Base-by-base conservation (phyloP, 2,113 vertebrate species). In the Sorex araneus region DNA sequence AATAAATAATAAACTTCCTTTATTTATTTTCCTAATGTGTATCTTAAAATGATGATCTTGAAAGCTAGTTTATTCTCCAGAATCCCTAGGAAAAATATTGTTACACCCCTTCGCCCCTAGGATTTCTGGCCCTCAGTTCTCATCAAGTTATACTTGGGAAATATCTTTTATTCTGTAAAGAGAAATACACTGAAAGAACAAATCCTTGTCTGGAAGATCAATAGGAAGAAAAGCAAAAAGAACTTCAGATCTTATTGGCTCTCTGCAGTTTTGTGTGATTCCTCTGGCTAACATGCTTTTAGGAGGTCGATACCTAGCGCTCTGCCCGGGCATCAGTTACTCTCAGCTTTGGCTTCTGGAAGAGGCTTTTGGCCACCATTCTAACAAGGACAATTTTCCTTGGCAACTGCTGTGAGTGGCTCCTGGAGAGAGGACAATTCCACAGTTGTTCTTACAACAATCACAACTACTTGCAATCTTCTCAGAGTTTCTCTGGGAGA, bases 1-100 rank as follows among this genome's bases (percentile, higher is more conserved):
- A 63, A 54, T 45, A 16, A 90, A 45, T n/a, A 36, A 89, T 67
- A 86, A 69, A n/a, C 8, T 45, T 84, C 66, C 15, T 77, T 92
- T 50, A 8, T 76, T 79, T 75, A 57, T 74, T 36, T 81, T 85
- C n/a, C 60, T 70, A 47, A 90, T 8, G 4, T 21, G 2, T n/a
- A 36, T 15, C n/a, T 81, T 76, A n/a, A 9, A 40, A 6, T 15
- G 70, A 15, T 13, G 50, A 91, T 12, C 64, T 4, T 6, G 50
- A 64, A 47, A 87, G 40, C 47, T 60, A 15, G 11, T 80, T 54
- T 85, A 36, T 40, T 87, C 16, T 15, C 2, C 70, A 83, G 27
- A 60, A 60, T 19, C 11, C 19, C 2, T 8, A 9, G 18, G 57
- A 77, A 90, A 67, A 81, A 47, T 18, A n/a, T 71, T 36, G 81